A percentile compares a stretch with the other conserved stretches of the same genome.
Evolutionary conservation across 2,888 invertebrate species (phyloP).

Genomic region (Cylloceria caligata): DNA sequence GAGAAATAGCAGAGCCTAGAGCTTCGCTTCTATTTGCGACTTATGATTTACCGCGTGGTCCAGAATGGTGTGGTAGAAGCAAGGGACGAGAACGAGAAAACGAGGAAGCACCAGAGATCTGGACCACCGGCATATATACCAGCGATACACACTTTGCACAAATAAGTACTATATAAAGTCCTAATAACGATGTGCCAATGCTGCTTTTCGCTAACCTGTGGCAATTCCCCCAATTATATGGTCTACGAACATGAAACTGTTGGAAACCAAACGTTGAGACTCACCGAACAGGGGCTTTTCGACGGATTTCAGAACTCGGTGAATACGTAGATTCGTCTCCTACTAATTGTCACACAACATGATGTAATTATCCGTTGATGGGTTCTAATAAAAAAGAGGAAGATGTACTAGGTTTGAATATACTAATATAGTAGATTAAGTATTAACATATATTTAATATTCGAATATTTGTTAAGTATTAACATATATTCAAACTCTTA

Average conservation of each 20-base stretch:
- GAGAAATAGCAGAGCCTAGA: constrained; percentile 31
- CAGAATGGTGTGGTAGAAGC: constrained; percentile 2
- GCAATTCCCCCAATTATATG: constrained; percentile 27
- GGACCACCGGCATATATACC: constrained; percentile 17
- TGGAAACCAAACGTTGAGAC: not conserved
- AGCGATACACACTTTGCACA: constrained; percentile 8
- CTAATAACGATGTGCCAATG: constrained; percentile 39
- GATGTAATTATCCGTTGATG: not conserved
- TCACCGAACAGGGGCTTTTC: not conserved
- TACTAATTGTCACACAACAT: not conserved
- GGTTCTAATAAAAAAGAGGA: not conserved
- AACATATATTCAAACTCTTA: too few relatives aligned
- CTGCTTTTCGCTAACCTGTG: not conserved
- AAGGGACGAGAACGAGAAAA: not conserved
- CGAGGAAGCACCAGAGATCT: constrained; percentile 34
- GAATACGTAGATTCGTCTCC: not conserved
- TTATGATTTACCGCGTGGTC: constrained; percentile 60
- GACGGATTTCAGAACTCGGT: not conserved
- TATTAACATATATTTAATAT: too few relatives aligned
- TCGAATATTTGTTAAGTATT: not conserved
- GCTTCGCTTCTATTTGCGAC: constrained; percentile 66
- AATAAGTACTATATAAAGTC: constrained; percentile 14
- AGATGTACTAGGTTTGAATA: not conserved
- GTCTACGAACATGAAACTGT: constrained; percentile 3
- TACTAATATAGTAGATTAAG: too few relatives aligned